phyloP scores from a whole-genome alignment of 2,888 invertebrate genomes.

The Yponomeuta malinellus region DNA sequence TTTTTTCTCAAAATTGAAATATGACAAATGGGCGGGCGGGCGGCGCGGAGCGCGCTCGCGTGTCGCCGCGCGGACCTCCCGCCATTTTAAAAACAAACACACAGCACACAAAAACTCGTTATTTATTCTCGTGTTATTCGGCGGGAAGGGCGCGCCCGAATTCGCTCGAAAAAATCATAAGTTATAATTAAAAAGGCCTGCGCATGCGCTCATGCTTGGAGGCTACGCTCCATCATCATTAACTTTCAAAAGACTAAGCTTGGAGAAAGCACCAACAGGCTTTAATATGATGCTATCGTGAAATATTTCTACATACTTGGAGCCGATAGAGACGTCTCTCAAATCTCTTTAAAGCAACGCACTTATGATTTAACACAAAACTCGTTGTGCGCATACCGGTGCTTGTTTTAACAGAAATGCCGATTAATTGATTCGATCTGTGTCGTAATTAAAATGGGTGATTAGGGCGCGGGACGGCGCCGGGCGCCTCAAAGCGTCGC shows the following conservation, averaged over 20 bases:
- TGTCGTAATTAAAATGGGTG: constrained; percentile 76
- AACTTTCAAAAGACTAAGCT: constrained; percentile 17
- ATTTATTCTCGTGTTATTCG: constrained; percentile 71
- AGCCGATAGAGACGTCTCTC: constrained; percentile 30
- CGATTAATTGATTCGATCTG: constrained; percentile 76
- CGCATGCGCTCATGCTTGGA: constrained; percentile 22
- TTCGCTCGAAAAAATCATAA: constrained; percentile 71
- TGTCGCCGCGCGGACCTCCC: constrained; percentile 75
- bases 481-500: constrained; percentile 75
- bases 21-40: constrained; percentile 71
- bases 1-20: constrained; percentile 69
- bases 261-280: constrained; percentile 11
- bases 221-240: constrained; percentile 1
- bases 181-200: constrained; percentile 71
- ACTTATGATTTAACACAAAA: constrained; percentile 44
- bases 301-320: constrained; percentile 35
- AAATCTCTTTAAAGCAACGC: constrained; percentile 35
- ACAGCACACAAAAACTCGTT: constrained; percentile 71
- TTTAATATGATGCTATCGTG: constrained; percentile 20
- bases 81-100: constrained; percentile 76
- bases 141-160: constrained; percentile 69
- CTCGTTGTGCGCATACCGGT: constrained; percentile 45
- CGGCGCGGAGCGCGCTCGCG: constrained; percentile 53
- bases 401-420: constrained; percentile 73
- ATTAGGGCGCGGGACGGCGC: constrained; percentile 72